These are phyloP conservation scores for Megalopta genalis DNA, from an alignment of 1,140 invertebrate species.

Conservation along the genomic window DNA sequence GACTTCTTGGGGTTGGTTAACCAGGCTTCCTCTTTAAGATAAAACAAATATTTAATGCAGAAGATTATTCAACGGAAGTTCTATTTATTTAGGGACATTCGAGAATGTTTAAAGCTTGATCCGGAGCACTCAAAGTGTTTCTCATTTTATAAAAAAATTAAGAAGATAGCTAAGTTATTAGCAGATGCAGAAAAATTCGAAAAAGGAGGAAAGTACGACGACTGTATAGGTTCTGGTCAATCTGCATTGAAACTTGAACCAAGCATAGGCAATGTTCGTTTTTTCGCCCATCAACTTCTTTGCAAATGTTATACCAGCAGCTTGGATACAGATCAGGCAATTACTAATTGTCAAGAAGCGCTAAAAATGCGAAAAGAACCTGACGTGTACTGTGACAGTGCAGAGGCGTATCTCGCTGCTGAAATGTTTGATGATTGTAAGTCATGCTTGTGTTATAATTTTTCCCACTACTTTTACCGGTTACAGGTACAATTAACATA, in stretches of 20 bases:
- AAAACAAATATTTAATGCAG: neutral
- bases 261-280: constrained; percentile 86
- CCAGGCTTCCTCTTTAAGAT: too few relatives aligned
- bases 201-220: constrained; percentile 85
- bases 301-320: constrained; percentile 86
- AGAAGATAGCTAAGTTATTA: constrained; percentile 95
- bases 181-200: constrained; percentile 86
- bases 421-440: constrained; percentile 96
- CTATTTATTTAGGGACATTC: constrained; percentile 86
- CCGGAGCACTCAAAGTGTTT: constrained; percentile 98
- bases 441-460: constrained; percentile 33
- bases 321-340: constrained; percentile 81
- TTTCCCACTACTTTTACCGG: neutral
- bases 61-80: constrained; percentile 12
- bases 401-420: constrained; percentile 93
- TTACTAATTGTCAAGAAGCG: constrained; percentile 90
- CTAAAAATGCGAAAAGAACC: constrained; percentile 89
- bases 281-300: constrained; percentile 86
- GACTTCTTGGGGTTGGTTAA: too few relatives aligned
- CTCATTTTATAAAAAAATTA: constrained; percentile 97
- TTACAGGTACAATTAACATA: neutral
- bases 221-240: constrained; percentile 88
- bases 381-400: constrained; percentile 92
- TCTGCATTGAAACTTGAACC: constrained; percentile 86
- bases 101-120: constrained; percentile 98